Evolutionary conservation across 2,113 vertebrate genomes (phyloP), one percentile per base, ranked within the genome.

Genomic region (Gymnogyps californianus): DNA sequence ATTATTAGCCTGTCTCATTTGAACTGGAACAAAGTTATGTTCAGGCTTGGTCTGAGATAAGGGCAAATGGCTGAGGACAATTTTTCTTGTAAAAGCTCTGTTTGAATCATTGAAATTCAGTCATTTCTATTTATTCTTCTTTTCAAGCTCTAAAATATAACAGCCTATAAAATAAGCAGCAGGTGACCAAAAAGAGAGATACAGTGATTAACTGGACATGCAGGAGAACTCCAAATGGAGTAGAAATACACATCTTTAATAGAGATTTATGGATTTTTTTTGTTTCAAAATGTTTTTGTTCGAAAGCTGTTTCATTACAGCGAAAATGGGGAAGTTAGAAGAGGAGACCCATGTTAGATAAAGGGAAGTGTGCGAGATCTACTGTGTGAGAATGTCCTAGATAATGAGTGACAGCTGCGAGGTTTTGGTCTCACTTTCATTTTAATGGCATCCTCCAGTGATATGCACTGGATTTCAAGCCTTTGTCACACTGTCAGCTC

Each of bases 361-460:
- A 97, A 95, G 92, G 67, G 78, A 94, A 83, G 71, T 31, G 25
- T 67, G 67, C 32, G 62, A 95, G 62, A 91, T 91, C 78, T 90
- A 32, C 92, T 92, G 59, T 92, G 82, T 90, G 67, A 95, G 87
- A 95, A 96, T 97, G 95, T 95, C 97, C 94, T 95, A 96, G 93
- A 97, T 96, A 97, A 97, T 95, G 97, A 96, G 91, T 96, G 91
- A 93, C 93, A 94, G 94, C 94, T 94, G 95, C 0, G 28, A 97
- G 96, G 83, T 94, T 97, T 96, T 87, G 87, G 84, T 95, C 93
- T 91, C 66, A 66, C 95, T 96, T 97, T 97, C 95, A 92, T 97
- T 97, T 97, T 97, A 97, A 96, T 96, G 94, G 93, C 75, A 92
- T 95, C 95, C 96, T 95, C 87, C 89, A 96, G 96, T 90, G 92